Base-by-base conservation (phyloP, 2,888 invertebrate genomes). In the Megalurothrips usitatus region DNA sequence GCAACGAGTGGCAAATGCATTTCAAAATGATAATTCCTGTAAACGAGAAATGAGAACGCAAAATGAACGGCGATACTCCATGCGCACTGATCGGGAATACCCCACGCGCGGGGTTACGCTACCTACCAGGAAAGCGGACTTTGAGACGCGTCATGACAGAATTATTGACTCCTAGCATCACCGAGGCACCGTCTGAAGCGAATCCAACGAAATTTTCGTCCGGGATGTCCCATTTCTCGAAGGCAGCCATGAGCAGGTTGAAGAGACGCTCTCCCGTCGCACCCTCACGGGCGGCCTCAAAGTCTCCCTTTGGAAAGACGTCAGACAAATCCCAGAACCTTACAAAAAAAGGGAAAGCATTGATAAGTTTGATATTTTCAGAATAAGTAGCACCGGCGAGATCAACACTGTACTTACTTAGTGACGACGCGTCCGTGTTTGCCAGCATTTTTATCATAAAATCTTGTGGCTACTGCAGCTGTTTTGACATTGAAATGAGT, bases 401-500 rank as follows among this genome's bases (percentile, higher is more conserved):
- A n/a, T n/a, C n/a, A n/a, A n/a, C n/a, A n/a, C 49, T 49, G 49
- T 63, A 10, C 11, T 63, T 63, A 63, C 63, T 19, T 10, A 6
- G 19, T 19, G 19, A 63, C 63, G 6, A 63, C 19, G 10, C 19
- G 11, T 6, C 63, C 63, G 63, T 63, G 63, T 19, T 63, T 19
- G 19, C 63, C 63, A 6, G 10, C 63, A 19, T 63, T 19, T 19
- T 63, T 63, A 19, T 63, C 63, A 75, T 82, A 84, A 82, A 81
- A 85, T 19, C 84, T 79, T 2, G 84, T 84, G 3, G 84, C 79
- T 12, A 84, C 82, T 78, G 84, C 85, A 1, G 83, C 58, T 1
- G 81, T 82, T 81, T 85, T 82, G 6, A 82, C 34, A 11, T 81
- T 48, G 11, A 43, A 47, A 80, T 86, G 84, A 0, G 85, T 85